phyloP scores from a whole-genome alignment of 2,113 vertebrate species.

The Gopherus flavomarginatus region DNA sequence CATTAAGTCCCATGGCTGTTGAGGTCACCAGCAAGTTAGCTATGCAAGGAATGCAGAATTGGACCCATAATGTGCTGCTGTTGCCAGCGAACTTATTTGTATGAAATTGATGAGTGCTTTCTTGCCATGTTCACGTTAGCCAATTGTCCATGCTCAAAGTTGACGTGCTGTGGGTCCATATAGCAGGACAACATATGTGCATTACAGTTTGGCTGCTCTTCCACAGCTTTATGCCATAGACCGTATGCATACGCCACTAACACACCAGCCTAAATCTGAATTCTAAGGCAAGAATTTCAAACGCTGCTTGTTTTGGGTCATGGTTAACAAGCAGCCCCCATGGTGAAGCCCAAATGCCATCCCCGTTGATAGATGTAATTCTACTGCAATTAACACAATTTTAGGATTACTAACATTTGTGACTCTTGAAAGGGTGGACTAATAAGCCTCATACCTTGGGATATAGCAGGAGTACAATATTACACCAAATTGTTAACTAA shows the following conservation, averaged over 20 bases:
- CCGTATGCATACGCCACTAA: fast-evolving
- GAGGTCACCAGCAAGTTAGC: background rate
- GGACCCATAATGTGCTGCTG: background rate
- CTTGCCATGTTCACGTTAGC: background rate
- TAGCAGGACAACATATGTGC: fast-evolving
- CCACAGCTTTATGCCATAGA: background rate
- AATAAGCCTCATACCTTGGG: background rate
- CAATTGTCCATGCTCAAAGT: background rate
- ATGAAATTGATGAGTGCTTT: fast-evolving
- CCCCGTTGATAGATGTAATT: background rate
- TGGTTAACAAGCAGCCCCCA: fast-evolving
- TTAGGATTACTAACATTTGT: background rate
- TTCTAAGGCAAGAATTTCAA: background rate
- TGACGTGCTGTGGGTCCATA: fast-evolving
- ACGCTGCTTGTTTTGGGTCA: background rate
- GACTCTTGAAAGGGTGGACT: background rate
- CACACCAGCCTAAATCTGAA: background rate
- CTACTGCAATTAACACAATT: background rate
- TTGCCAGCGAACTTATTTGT: fast-evolving
- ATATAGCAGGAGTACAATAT: background rate
- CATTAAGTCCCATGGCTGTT: background rate
- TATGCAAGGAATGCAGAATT: fast-evolving
- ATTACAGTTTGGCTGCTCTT: fast-evolving
- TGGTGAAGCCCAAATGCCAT: fast-evolving
- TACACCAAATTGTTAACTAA: background rate